These are phyloP conservation scores for Gasterosteus nipponicus DNA, from an alignment of 2,113 vertebrate species.

Conservation along the genomic window DNA sequence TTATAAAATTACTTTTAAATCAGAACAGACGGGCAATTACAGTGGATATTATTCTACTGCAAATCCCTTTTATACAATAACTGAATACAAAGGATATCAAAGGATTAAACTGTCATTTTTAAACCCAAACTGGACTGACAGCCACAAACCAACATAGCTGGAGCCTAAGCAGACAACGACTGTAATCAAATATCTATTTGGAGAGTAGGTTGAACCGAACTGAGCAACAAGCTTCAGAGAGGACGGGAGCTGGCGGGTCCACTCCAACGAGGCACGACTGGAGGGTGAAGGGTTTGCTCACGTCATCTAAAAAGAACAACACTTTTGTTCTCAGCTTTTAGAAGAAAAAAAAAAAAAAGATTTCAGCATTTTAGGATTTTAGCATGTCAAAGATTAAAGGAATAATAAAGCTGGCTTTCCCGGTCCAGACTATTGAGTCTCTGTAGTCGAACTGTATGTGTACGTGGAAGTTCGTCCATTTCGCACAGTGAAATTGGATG, in stretches of 20 bases:
- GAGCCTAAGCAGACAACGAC: slow-evolving; percentile 6
- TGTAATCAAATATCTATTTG: slow-evolving; percentile 44
- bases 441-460: background rate
- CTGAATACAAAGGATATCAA: background rate
- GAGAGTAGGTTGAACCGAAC: slow-evolving; percentile 25
- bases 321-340: background rate
- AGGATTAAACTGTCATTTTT: background rate
- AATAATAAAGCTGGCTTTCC: background rate
- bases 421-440: background rate
- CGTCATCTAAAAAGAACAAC: slow-evolving; percentile 10
- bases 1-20: too few relatives aligned
- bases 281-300: slow-evolving; percentile 19
- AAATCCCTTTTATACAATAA: background rate
- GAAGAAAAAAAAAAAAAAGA: background rate
- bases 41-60: background rate
- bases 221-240: slow-evolving; percentile 28
- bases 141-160: slow-evolving; percentile 17
- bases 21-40: background rate
- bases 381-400: background rate
- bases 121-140: slow-evolving; percentile 2
- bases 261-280: slow-evolving; percentile 35
- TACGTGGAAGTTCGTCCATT: background rate
- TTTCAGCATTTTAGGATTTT: slow-evolving; percentile 6
- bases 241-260: slow-evolving; percentile 6
- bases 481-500: background rate